phyloP scores from a whole-genome alignment of 1,140 invertebrate species.

The Bombus sibiricus region DNA sequence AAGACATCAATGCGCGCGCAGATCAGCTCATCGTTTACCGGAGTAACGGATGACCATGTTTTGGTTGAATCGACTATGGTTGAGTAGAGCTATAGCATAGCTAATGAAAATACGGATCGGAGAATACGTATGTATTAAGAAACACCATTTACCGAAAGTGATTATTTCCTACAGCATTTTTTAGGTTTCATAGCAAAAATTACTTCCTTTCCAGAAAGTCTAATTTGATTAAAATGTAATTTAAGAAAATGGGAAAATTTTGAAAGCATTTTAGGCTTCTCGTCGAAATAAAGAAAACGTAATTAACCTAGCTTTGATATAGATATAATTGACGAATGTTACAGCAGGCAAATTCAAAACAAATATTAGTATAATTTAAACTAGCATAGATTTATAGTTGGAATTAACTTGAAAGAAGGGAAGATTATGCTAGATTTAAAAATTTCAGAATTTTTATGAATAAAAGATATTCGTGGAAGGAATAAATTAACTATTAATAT shows the following conservation, averaged over 20 bases:
- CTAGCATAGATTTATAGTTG: background rate
- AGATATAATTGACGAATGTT: background rate
- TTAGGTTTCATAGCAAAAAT: background rate
- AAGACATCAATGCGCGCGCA: conserved; percentile 20
- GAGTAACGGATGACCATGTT: background rate
- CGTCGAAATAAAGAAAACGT: background rate
- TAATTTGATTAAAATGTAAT: background rate
- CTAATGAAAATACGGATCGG: too few species aligned
- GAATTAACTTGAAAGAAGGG: background rate
- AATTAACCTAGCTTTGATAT: background rate
- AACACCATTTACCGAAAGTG: background rate
- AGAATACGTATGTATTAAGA: background rate
- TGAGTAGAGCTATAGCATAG: background rate
- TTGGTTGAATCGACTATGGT: background rate
- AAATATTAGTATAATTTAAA: background rate
- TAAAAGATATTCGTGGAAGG: background rate
- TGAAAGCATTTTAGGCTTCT: background rate
- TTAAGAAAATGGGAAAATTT: background rate
- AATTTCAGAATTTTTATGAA: background rate
- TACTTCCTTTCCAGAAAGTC: background rate
- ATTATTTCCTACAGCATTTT: background rate
- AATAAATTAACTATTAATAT: background rate
- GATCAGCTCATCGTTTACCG: conserved; percentile 19
- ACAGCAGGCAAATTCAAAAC: background rate
- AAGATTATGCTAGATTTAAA: background rate